Evolutionary conservation across 2,888 invertebrate species (phyloP).

Genomic region (Diarsia rubi): DNA sequence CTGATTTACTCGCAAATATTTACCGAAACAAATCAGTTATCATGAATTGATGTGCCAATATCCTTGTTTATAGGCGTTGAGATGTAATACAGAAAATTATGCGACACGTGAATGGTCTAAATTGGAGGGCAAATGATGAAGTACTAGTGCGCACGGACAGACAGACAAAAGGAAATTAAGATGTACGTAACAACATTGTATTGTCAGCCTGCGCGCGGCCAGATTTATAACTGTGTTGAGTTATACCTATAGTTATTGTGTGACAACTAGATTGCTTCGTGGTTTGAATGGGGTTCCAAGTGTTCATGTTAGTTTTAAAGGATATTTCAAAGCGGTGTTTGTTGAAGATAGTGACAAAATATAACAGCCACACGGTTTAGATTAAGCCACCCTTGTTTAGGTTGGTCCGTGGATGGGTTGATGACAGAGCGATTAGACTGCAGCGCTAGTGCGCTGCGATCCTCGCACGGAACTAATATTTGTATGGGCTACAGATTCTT

Average conservation of each 20-base stretch:
- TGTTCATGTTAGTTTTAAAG: not conserved
- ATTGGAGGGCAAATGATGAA: conserved; percentile 14
- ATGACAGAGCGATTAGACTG: too few species aligned
- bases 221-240: conserved; percentile 15
- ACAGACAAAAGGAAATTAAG: conserved; percentile 44
- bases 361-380: too few species aligned
- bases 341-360: too few species aligned
- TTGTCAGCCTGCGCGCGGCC: conserved; percentile 13
- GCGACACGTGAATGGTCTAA: conserved; percentile 15
- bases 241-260: not conserved
- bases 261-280: not conserved
- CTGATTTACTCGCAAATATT: conserved; percentile 18
- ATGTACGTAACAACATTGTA: conserved; percentile 24
- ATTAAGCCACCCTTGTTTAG: too few species aligned
- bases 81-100: not conserved
- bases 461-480: too few species aligned
- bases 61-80: not conserved
- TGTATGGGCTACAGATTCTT: too few species aligned
- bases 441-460: too few species aligned
- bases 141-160: conserved; percentile 1
- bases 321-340: not conserved
- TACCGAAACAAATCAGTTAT: not conserved
- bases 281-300: not conserved
- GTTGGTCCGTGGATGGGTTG: too few species aligned
- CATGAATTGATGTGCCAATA: not conserved